These are phyloP conservation scores for Drosophila emarginata DNA, from an alignment of 2,888 invertebrate species.

Conservation along the genomic window DNA sequence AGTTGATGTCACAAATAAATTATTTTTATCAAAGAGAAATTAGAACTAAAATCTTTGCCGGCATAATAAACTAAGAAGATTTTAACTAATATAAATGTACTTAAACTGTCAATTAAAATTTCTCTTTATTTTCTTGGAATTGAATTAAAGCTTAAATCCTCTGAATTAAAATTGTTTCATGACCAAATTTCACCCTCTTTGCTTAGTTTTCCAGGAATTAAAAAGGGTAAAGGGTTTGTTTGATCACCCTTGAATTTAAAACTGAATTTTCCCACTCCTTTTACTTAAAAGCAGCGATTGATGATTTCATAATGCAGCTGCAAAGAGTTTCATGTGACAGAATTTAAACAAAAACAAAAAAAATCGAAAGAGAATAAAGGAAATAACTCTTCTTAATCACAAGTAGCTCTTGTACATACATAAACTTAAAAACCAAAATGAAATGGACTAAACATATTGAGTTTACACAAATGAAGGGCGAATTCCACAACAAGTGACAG, in stretches of 20 bases:
- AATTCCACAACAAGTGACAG: not conserved
- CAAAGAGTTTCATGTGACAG: conserved; percentile 51
- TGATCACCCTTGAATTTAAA: not conserved
- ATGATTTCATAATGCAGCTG: conserved; percentile 71
- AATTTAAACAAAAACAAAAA: too few relatives aligned
- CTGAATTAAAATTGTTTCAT: not conserved
- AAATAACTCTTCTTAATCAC: conserved; percentile 1
- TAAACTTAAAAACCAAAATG: conserved; percentile 13
- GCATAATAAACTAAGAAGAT: not conserved
- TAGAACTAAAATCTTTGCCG: too few relatives aligned
- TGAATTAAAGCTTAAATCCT: not conserved
- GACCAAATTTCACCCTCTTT: not conserved
- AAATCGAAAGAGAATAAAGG: conserved; percentile 1
- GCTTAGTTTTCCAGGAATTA: not conserved
- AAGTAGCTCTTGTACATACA: conserved; percentile 7
- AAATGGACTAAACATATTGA: conserved; percentile 1
- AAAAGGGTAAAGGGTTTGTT: not conserved
- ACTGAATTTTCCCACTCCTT: not conserved
- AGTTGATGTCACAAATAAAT: too few relatives aligned
- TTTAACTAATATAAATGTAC: too few relatives aligned
- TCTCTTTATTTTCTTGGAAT: too few relatives aligned
- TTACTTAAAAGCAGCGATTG: not conserved
- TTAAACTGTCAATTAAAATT: too few relatives aligned
- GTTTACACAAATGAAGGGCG: conserved; percentile 12
- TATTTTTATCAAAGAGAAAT: too few relatives aligned